Conservation (phyloP, 1,140 invertebrate genomes). For the Oncopeltus fasciatus region DNA sequence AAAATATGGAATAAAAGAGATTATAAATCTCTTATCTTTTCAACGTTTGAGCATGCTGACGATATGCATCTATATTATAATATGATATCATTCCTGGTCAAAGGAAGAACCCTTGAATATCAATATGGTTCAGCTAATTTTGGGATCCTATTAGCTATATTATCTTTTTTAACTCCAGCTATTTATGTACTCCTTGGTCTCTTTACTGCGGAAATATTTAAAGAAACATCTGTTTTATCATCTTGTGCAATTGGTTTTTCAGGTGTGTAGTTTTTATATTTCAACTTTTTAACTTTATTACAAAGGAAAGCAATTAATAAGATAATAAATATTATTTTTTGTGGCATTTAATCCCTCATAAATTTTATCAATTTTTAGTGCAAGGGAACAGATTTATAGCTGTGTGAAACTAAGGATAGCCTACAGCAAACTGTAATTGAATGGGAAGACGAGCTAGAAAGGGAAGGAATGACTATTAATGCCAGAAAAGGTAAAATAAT, state of each 20-base stretch:
- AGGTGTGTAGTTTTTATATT: constrained; percentile 29
- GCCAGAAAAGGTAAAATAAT: too few relatives aligned
- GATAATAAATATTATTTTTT: too few relatives aligned
- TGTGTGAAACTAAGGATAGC: too few relatives aligned
- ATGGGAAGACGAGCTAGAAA: too few relatives aligned
- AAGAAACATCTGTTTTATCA: constrained; percentile 30
- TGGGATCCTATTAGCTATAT: constrained; percentile 36
- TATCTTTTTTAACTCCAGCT: constrained; percentile 38
- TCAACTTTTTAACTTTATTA: too few relatives aligned
- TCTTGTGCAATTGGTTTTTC: constrained; percentile 56
- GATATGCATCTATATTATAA: constrained; percentile 64
- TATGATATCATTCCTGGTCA: constrained; percentile 52
- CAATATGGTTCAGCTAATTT: constrained; percentile 43
- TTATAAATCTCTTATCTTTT: constrained; percentile 42
- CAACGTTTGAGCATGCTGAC: constrained; percentile 48
- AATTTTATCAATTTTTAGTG: too few relatives aligned
- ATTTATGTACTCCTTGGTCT: constrained; percentile 37
- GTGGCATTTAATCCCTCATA: too few relatives aligned
- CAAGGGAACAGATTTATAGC: too few relatives aligned
- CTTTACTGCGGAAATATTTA: constrained; percentile 24
- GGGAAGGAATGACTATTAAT: too few relatives aligned
- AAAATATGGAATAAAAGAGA: constrained; percentile 38
- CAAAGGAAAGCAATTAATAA: too few relatives aligned
- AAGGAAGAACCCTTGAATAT: constrained; percentile 43
- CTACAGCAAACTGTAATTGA: too few relatives aligned